Percentiles rank a stretch among this genome's conserved stretches.
These are phyloP conservation scores for Corythornis leucogaster DNA, from an alignment of 2,797 vertebrate species.

Conservation along the genomic window DNA sequence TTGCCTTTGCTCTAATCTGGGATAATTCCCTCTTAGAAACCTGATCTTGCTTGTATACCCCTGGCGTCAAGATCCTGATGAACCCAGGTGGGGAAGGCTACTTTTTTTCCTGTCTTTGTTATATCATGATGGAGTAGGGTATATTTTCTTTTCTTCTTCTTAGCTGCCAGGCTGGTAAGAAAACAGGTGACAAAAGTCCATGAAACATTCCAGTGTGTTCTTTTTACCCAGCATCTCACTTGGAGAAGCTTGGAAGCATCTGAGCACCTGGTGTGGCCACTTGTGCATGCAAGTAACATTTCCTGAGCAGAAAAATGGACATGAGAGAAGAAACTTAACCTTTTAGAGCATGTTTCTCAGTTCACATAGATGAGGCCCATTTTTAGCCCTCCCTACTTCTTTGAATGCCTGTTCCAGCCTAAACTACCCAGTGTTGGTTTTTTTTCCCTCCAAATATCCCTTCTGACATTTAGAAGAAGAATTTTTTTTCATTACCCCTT, in stretches of 20 bases:
- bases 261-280: background rate
- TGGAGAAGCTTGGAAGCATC: background rate
- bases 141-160: background rate
- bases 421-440: rapidly evolving
- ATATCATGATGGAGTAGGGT: background rate
- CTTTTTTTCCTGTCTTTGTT: background rate
- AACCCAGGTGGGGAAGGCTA: conserved; percentile 6
- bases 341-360: background rate
- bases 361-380: background rate
- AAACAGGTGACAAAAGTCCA: background rate
- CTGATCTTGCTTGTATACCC: background rate
- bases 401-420: background rate
- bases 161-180: background rate
- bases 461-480: background rate
- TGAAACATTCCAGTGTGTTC: background rate
- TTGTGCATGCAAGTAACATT: background rate
- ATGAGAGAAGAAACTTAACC: background rate
- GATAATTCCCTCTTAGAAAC: conserved; percentile 62
- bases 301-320: background rate
- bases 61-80: background rate
- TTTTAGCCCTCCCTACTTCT: background rate
- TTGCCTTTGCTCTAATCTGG: conserved; percentile 34
- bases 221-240: background rate
- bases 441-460: background rate
- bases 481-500: background rate